Evolutionary conservation across 2,113 vertebrate genomes (phyloP).

Genomic region (Pachyramphus minor): DNA sequence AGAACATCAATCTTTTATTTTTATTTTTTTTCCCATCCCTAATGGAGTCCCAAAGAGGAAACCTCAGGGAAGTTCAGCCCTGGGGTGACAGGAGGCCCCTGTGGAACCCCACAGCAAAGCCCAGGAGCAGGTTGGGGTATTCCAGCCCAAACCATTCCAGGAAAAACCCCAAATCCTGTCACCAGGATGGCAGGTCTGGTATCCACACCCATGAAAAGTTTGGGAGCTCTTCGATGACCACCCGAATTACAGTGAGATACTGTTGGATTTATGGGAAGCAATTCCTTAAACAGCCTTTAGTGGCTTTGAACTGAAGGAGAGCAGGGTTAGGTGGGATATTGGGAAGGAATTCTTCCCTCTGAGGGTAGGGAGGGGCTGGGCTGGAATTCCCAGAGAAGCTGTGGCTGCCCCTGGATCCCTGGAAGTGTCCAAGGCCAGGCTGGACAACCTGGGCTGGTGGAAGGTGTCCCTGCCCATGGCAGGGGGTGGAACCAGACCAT

Average conservation of each 20-base stretch:
- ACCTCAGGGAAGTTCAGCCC: not conserved
- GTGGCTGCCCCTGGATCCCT: not conserved
- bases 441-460: rapidly evolving
- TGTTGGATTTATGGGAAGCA: not conserved
- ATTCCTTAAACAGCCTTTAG: not conserved
- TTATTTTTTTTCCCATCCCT: not conserved
- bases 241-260: not conserved
- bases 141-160: no score
- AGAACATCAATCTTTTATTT: not conserved
- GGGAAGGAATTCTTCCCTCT: not conserved
- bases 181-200: not conserved
- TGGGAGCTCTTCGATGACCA: not conserved
- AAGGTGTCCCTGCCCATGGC: not conserved
- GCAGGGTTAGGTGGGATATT: not conserved
- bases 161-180: not conserved
- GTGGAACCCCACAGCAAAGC: not conserved
- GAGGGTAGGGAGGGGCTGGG: not conserved
- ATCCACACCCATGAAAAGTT: not conserved
- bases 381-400: not conserved
- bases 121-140: rapidly evolving
- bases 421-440: rapidly evolving
- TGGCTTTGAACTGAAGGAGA: not conserved
- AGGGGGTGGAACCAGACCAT: not conserved
- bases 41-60: not conserved
- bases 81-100: not conserved